These are phyloP conservation scores for Chlorodrepanis virens DNA, from an alignment of 2,113 vertebrate species.

Conservation along the genomic window DNA sequence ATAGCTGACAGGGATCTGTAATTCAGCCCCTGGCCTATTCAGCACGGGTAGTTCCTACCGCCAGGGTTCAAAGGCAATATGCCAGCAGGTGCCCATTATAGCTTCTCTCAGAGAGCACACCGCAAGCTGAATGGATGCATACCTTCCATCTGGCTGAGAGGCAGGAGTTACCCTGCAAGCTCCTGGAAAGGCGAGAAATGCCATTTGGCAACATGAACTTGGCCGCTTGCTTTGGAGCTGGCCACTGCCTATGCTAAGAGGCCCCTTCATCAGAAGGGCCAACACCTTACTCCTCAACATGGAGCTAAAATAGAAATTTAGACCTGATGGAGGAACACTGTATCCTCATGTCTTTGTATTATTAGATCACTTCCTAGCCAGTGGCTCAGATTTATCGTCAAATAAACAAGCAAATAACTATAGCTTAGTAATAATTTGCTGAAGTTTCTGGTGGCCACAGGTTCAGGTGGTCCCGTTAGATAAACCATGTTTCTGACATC, in stretches of 20 bases:
- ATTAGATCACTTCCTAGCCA: background rate
- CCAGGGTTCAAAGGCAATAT: background rate
- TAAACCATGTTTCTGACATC: background rate
- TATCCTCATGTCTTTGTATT: background rate
- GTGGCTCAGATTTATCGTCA: background rate
- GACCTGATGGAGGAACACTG: rapidly evolving
- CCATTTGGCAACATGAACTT: background rate
- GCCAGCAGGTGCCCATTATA: background rate
- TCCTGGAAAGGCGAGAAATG: background rate
- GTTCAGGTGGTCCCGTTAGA: background rate
- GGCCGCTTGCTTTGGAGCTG: background rate
- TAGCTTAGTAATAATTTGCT: background rate
- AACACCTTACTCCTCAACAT: background rate
- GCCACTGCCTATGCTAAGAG: background rate
- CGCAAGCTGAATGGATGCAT: rapidly evolving
- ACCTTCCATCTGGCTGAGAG: background rate
- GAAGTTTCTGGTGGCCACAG: background rate
- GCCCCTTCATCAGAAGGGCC: background rate
- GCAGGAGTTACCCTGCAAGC: rapidly evolving
- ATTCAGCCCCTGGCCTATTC: background rate
- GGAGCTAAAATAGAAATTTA: background rate
- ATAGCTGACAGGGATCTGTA: background rate
- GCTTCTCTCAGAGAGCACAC: background rate
- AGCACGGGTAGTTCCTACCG: rapidly evolving
- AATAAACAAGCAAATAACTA: background rate